phyloP scores from a whole-genome alignment of 2,888 invertebrate genomes.

The Sesamia inferens region DNA sequence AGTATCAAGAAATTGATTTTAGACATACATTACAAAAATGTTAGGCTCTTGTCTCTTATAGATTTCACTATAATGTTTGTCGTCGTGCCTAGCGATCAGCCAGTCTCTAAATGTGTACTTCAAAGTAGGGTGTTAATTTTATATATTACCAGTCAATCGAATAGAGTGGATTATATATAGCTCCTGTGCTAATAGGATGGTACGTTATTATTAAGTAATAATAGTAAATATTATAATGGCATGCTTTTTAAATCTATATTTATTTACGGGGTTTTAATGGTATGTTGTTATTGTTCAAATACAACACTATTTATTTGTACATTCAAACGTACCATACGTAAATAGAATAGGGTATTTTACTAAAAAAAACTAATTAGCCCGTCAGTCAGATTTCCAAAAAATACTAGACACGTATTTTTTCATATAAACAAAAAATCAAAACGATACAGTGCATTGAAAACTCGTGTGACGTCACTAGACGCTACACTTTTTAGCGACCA shows the following conservation, averaged over 20 bases:
- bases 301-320: background rate
- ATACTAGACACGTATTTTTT: too few relatives aligned
- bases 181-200: conserved; percentile 35
- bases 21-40: background rate
- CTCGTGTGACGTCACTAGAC: too few relatives aligned
- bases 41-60: background rate
- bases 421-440: too few relatives aligned
- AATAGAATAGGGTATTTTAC: too few relatives aligned
- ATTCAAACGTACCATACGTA: background rate
- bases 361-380: too few relatives aligned
- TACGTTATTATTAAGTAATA: conserved; percentile 1
- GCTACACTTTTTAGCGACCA: too few relatives aligned
- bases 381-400: too few relatives aligned
- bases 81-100: background rate
- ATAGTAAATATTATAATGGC: background rate
- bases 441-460: too few relatives aligned
- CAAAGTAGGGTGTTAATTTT: conserved; percentile 37
- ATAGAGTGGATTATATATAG: conserved; percentile 26
- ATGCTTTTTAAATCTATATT: too few relatives aligned
- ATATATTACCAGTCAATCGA: conserved; percentile 24
- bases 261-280: too few relatives aligned
- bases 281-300: conserved; percentile 18
- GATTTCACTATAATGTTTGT: too few relatives aligned
- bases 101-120: background rate
- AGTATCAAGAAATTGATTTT: background rate